Conservation (phyloP, 2,888 invertebrate genomes). For the Acanthosepion esculentum region DNA sequence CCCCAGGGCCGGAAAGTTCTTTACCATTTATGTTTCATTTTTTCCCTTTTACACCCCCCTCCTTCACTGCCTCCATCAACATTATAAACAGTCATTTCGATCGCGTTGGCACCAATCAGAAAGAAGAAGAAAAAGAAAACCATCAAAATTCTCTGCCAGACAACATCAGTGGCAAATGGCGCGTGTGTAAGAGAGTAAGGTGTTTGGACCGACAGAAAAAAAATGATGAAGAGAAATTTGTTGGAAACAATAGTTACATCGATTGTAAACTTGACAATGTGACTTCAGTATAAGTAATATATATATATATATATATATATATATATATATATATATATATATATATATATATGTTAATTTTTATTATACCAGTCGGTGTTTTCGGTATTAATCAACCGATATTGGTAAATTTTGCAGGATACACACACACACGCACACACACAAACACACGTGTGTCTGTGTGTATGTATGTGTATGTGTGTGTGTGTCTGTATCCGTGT, state of each 20-base stretch:
- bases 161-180: conserved; percentile 33
- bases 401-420: too few relatives aligned
- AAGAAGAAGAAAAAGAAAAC: neutral
- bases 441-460: too few relatives aligned
- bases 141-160: neutral
- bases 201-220: neutral
- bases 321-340: neutral
- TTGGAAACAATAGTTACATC: neutral
- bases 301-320: neutral
- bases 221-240: neutral
- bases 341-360: too few relatives aligned
- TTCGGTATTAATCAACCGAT: too few relatives aligned
- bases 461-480: too few relatives aligned
- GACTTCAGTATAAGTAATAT: neutral
- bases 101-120: conserved; percentile 33
- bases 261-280: neutral
- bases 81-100: conserved; percentile 10
- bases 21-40: neutral
- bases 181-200: neutral
- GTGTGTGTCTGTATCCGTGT: too few relatives aligned
- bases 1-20: neutral
- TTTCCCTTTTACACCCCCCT: neutral
- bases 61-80: neutral
- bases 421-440: too few relatives aligned
- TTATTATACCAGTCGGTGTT: too few relatives aligned